Conservation (phyloP, 1,140 invertebrate species). For the Leguminivora glycinivorella region DNA sequence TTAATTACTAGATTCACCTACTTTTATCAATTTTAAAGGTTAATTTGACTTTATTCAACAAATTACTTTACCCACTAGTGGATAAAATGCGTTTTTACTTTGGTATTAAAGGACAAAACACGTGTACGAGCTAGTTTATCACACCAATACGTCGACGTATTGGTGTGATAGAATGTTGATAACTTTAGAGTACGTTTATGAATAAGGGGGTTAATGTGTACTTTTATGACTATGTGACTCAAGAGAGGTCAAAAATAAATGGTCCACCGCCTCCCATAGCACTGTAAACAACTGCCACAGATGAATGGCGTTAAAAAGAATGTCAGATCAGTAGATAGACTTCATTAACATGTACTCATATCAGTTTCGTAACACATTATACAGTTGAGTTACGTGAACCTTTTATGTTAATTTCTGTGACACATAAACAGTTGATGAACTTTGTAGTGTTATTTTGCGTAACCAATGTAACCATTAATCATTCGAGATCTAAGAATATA, state of each 20-base stretch:
- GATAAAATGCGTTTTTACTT: too few species aligned
- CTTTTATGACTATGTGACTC: background rate
- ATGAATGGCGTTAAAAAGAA: slow-evolving; percentile 24
- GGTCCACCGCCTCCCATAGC: background rate
- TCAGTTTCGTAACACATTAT: slow-evolving; percentile 7
- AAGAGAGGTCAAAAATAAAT: background rate
- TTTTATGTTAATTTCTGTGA: slow-evolving; percentile 26
- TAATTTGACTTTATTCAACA: too few species aligned
- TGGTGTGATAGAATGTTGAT: too few species aligned
- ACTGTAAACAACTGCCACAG: background rate
- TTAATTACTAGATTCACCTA: too few species aligned
- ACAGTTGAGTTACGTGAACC: background rate
- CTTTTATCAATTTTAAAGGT: too few species aligned
- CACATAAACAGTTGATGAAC: background rate
- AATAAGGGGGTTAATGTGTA: too few species aligned
- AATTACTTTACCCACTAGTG: too few species aligned
- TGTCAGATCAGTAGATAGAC: slow-evolving; percentile 11
- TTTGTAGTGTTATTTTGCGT: background rate
- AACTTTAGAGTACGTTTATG: too few species aligned
- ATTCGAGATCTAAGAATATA: too few species aligned
- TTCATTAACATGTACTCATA: slow-evolving; percentile 14
- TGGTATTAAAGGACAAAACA: too few species aligned
- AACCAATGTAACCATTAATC: background rate
- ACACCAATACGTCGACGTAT: too few species aligned
- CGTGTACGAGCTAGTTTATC: too few species aligned